Evolutionary conservation across 2,888 invertebrate species (phyloP), one percentile per base, ranked within the genome.

Genomic region (Xylophagus ater): DNA sequence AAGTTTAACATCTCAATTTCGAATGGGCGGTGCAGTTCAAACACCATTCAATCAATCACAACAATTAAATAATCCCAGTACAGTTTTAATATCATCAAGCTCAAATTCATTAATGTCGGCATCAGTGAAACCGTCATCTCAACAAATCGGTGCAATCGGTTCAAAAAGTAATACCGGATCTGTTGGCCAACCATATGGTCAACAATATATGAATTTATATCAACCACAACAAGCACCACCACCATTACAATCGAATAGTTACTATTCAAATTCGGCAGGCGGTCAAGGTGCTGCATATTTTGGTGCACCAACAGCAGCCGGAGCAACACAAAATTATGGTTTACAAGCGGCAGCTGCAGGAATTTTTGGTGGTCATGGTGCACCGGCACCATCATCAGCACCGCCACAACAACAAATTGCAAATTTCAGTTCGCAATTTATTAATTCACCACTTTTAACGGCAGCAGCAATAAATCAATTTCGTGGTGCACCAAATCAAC

Each of bases 101-200:
- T 83, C 87, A 42, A 88, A 87, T 63, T 84, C 84, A 23, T 70
- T 89, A 50, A 89, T 89, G 87, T 86, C 88, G 4, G 81, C 86
- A 24, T 81, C 82, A 43, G 85, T 87, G 36, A 89, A 88, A 58
- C 81, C 83, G 10, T 77, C 82, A 24, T 75, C 78, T 45, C 85
- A 85, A 62, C 78, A 79, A 53, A 82, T 87, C 51, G 86, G 86
- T 47, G 85, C 87, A 41, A 87, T 88, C 51, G 86, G 87, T 31
- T 62, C 65, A 8, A 66, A 65, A 42, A 55, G 55, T 23, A 55
- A 54, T 35, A 53, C 51, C 6, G 49, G 48, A 15, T 43, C 53
- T 1, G 49, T 49, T 13, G 51, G 50, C 15, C 51, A 51, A 37
- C 46, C 47, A 19, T 51, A 50, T 39, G 59, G 57, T 4, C 65